These are phyloP conservation scores for Echinometra lucunter DNA, from an alignment of 53 echinoderm and acorn worm genomes.

Conservation along the genomic window DNA sequence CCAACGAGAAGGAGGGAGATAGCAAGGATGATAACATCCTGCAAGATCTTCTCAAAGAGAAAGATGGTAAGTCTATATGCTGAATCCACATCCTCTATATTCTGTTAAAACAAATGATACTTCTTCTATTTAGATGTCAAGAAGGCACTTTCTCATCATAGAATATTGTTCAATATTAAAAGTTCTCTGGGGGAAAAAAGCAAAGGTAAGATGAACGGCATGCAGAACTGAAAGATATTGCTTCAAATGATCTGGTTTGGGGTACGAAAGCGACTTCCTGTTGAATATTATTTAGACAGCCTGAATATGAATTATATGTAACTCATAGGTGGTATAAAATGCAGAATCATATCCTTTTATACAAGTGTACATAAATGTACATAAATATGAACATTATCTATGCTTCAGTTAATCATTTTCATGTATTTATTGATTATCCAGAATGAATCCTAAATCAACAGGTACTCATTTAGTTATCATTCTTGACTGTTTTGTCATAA, in stretches of 20 bases:
- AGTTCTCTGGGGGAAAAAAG: background rate
- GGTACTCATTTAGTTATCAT: background rate
- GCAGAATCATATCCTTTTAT: background rate
- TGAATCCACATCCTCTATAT: background rate
- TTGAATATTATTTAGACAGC: too few relatives aligned
- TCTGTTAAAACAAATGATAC: background rate
- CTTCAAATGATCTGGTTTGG: background rate
- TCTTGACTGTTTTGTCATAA: background rate
- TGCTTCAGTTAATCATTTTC: background rate
- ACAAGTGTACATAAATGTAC: too few relatives aligned
- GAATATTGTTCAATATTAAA: background rate
- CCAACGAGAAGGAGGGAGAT: slow-evolving; percentile 86
- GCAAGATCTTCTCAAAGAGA: slow-evolving; percentile 92
- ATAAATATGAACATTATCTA: too few relatives aligned
- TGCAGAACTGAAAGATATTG: background rate
- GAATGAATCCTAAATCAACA: background rate
- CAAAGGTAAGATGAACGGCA: background rate
- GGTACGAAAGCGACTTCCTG: too few relatives aligned
- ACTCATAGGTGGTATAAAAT: background rate
- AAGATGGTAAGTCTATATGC: slow-evolving; percentile 61
- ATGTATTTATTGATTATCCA: background rate
- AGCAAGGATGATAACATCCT: slow-evolving; percentile 79
- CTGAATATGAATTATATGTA: background rate
- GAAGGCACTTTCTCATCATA: background rate
- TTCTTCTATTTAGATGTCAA: background rate